Evolutionary conservation across 2,113 vertebrate genomes (phyloP), one percentile per base, ranked within the genome.

Genomic region (Shinisaurus crocodilurus): DNA sequence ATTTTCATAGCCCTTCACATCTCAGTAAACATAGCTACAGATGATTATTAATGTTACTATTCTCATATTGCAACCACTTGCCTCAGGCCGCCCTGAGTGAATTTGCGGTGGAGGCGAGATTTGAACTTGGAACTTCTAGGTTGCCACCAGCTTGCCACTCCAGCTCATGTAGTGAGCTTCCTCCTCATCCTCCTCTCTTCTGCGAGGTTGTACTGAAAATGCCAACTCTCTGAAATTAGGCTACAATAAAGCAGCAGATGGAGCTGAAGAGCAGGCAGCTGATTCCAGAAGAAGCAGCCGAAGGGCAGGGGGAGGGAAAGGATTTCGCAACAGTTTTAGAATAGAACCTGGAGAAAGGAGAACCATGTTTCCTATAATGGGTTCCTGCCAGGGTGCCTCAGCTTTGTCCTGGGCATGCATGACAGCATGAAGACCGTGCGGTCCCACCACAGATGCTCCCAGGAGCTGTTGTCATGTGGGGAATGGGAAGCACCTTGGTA

Each of bases 331-430:
- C n/a, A 5, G 48, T 43, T 76, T 60, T 43, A 7, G 27, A 20
- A 77, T 0, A 18, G 54, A 75, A 18, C 7, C 25, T 74, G 27
- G 43, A 32, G 65, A 48, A 85, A 40, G 45, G 48, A 16, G 32
- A 13, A 25, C 43, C 8, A 15, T 7, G 29, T 27, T 40, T 27
- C 12, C 82, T n/a, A 43, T 18, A 3, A 12, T 15, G 10, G 20
- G 10, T 43, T 25, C 69, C 15, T 54, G 15, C 57, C 25, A 3
- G 23, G n/a, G 12, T 70, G n/a, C 29, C 84, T n/a, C 45, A 37
- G 6, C 7, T 1, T 2, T n/a, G n/a, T n/a, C n/a, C n/a, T n/a
- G n/a, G 3, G 15, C 16, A n/a, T n/a, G 12, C 27, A 29, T 48
- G 79, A 15, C 13, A 4, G 8, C 29, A 4, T 10, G 63, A 32